Evolutionary conservation across 1,140 invertebrate species (phyloP).

Genomic region (Eriosoma lanigerum): DNA sequence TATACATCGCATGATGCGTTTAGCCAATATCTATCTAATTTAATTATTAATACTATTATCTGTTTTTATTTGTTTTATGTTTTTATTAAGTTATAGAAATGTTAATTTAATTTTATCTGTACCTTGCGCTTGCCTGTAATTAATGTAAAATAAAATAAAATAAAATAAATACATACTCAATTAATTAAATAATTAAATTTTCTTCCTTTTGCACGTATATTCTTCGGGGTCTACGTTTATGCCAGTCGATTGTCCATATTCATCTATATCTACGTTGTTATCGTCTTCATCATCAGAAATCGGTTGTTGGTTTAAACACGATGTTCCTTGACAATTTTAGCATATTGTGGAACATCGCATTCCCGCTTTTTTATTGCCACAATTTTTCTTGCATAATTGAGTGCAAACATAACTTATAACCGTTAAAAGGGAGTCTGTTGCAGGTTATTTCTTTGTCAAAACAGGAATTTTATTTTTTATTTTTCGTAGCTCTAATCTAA

Average conservation of each 20-base stretch:
- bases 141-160: too few relatives aligned
- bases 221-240: not conserved
- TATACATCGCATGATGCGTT: too few relatives aligned
- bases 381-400: not conserved
- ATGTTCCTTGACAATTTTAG: not conserved
- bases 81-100: too few relatives aligned
- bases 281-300: not conserved
- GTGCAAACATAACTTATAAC: conserved; percentile 12
- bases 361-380: not conserved
- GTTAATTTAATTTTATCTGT: too few relatives aligned
- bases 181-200: not conserved
- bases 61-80: too few relatives aligned
- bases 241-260: not conserved
- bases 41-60: too few relatives aligned
- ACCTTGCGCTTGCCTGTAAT: too few relatives aligned
- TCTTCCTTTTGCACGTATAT: not conserved
- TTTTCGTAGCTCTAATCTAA: not conserved
- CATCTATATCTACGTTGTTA: not conserved
- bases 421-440: not conserved
- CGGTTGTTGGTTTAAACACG: not conserved
- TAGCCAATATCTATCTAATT: too few relatives aligned
- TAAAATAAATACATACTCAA: not conserved
- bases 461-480: not conserved
- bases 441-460: conserved; percentile 9
- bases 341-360: conserved; percentile 15